Percentiles rank a stretch among this genome's conserved stretches.
Evolutionary conservation across 2,888 invertebrate species (phyloP).

Genomic region (Aspidapion aeneum): DNA sequence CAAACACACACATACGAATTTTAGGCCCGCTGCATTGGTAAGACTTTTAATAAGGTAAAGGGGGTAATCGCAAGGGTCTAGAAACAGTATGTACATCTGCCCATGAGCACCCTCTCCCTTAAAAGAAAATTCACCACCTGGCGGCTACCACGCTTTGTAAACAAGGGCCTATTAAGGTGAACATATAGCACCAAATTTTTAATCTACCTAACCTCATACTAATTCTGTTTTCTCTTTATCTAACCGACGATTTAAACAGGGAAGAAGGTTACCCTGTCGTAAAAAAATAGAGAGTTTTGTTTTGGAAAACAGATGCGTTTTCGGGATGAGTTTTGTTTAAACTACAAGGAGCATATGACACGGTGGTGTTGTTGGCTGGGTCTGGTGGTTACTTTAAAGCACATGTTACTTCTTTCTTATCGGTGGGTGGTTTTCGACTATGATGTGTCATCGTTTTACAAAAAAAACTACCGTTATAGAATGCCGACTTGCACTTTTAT

Average conservation of each 20-base stretch:
- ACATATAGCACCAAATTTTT: conserved; percentile 19
- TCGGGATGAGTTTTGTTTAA: conserved; percentile 30
- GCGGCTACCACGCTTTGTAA: conserved; percentile 48
- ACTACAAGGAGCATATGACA: conserved; percentile 39
- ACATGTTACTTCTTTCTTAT: neutral
- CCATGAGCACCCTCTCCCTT: conserved; percentile 46
- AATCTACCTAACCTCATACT: neutral
- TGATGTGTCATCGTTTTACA: neutral
- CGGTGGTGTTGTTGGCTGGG: too few species aligned
- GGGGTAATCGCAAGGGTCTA: neutral
- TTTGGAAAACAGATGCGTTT: conserved; percentile 35
- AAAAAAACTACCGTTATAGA: neutral
- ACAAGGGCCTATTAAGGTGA: conserved; percentile 41
- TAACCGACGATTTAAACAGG: neutral
- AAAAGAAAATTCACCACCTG: conserved; percentile 49
- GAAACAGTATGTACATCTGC: conserved; percentile 41
- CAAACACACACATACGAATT: neutral
- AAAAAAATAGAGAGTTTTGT: neutral
- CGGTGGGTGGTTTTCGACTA: neutral
- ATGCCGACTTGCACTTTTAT: too few species aligned
- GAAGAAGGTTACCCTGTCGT: neutral
- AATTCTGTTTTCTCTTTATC: neutral
- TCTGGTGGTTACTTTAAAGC: neutral
- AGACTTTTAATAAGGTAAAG: neutral
- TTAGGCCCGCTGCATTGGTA: neutral